phyloP scores from a whole-genome alignment of 1,140 invertebrate genomes.

The Apis dorsata region DNA sequence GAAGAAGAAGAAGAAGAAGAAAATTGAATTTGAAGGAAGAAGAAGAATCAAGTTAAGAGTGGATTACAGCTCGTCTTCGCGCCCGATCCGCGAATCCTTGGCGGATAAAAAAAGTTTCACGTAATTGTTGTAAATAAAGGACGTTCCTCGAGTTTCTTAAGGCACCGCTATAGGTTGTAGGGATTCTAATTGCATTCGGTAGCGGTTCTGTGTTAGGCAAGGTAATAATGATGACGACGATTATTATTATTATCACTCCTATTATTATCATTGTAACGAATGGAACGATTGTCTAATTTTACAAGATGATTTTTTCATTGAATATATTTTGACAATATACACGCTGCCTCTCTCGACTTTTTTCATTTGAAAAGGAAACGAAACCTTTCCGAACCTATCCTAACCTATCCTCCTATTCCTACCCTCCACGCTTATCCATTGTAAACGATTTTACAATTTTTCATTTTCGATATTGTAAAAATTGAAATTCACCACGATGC shows the following conservation, averaged over 20 bases:
- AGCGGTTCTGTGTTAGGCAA: slow-evolving; percentile 69
- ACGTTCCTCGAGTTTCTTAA: slow-evolving; percentile 69
- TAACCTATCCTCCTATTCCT: not conserved
- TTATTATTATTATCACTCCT: slow-evolving; percentile 70
- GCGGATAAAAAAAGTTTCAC: slow-evolving; percentile 30
- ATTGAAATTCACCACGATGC: too few relatives aligned
- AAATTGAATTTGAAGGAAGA: not conserved
- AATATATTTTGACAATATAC: slow-evolving; percentile 76
- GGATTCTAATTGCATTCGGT: slow-evolving; percentile 73
- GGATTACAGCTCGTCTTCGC: slow-evolving; percentile 18
- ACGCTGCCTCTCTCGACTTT: slow-evolving; percentile 43
- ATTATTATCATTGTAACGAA: slow-evolving; percentile 67
- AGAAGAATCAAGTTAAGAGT: not conserved
- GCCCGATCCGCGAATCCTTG: slow-evolving; percentile 37
- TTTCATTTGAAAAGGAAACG: not conserved
- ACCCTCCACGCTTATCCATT: too few relatives aligned
- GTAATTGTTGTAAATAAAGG: slow-evolving; percentile 66
- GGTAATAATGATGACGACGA: slow-evolving; percentile 69
- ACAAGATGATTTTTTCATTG: slow-evolving; percentile 75
- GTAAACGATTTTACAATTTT: too few relatives aligned
- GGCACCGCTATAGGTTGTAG: slow-evolving; percentile 68
- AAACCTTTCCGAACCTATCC: not conserved
- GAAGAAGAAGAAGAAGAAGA: not conserved
- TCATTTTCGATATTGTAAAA: too few relatives aligned
- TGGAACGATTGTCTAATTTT: slow-evolving; percentile 72